Conservation (phyloP, 2,888 invertebrate genomes). For the Tachina fera region DNA sequence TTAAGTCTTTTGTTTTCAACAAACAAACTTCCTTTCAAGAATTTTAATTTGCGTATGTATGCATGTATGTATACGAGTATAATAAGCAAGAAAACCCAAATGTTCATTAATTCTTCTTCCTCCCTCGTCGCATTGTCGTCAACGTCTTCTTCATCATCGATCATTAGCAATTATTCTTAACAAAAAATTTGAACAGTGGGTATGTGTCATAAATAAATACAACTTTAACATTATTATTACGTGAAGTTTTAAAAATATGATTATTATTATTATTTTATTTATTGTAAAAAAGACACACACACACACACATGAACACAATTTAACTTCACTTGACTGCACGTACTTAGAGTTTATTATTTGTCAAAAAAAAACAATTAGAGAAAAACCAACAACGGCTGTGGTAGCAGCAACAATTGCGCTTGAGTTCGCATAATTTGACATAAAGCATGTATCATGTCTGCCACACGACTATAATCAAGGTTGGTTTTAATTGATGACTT, state of each 20-base stretch:
- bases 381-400: constrained; percentile 16
- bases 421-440: constrained; percentile 66
- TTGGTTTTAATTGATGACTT: constrained; percentile 67
- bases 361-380: constrained; percentile 33
- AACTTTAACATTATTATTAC: constrained; percentile 32
- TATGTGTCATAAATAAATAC: constrained; percentile 51
- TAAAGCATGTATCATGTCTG: constrained; percentile 68
- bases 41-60: not conserved
- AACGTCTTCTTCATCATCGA: not conserved
- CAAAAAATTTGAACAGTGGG: constrained; percentile 8
- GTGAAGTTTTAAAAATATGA: constrained; percentile 5
- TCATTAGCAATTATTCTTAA: constrained; percentile 33
- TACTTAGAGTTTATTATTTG: constrained; percentile 50
- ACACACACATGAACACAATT: constrained; percentile 52
- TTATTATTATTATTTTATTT: constrained; percentile 27
- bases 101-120: constrained; percentile 2
- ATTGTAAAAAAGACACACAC: constrained; percentile 6
- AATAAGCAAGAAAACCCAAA: not conserved
- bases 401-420: constrained; percentile 50
- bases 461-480: constrained; percentile 72
- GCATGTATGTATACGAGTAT: no score
- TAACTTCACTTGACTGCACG: constrained; percentile 63
- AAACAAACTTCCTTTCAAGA: constrained; percentile 30
- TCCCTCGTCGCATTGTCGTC: not conserved
- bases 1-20: constrained; percentile 52